Evolutionary conservation across 2,113 vertebrate genomes (phyloP).

Genomic region (Noturus placidus): DNA sequence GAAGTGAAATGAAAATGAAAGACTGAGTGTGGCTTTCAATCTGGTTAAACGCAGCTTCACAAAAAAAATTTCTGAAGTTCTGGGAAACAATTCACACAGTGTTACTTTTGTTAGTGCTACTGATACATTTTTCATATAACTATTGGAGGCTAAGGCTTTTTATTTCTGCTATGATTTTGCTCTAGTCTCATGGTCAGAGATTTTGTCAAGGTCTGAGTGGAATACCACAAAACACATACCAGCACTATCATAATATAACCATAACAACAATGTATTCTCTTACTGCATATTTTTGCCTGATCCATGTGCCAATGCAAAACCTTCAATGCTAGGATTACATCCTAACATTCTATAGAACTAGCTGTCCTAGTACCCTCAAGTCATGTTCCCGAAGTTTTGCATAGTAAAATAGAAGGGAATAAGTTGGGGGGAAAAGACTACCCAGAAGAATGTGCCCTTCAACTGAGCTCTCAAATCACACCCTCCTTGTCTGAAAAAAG

Average conservation of each 20-base stretch:
- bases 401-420: background rate
- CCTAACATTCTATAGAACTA: background rate
- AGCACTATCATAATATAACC: background rate
- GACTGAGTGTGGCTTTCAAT: conserved; percentile 12
- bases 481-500: conserved; percentile 65
- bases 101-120: background rate
- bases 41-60: conserved; percentile 6
- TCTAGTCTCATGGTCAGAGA: conserved; percentile 4
- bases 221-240: background rate
- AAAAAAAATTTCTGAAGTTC: conserved; percentile 19
- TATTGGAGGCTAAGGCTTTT: background rate
- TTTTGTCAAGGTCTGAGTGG: conserved; percentile 5
- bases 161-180: background rate
- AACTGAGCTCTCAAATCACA: conserved; percentile 64
- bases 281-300: background rate
- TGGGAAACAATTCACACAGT: background rate
- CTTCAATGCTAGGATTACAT: background rate
- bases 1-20: conserved; percentile 19
- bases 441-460: conserved; percentile 60
- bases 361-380: background rate
- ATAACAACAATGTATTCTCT: background rate
- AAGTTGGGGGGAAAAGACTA: conserved; percentile 32
- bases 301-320: background rate
- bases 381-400: background rate
- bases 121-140: background rate